Conservation (phyloP, 2,113 vertebrate genomes). For the Stigmatopora argus region DNA sequence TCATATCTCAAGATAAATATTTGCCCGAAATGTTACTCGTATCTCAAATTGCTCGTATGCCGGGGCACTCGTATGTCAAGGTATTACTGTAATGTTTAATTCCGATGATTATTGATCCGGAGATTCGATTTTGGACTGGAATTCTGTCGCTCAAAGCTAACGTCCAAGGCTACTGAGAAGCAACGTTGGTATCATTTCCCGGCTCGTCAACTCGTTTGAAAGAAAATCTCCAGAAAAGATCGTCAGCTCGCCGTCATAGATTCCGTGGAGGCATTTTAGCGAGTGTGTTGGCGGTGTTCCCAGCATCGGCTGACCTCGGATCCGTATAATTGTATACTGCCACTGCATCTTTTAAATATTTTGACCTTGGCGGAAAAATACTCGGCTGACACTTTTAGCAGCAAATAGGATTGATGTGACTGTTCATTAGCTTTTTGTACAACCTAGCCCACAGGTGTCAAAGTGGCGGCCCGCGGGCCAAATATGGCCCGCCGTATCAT, state of each 20-base stretch:
- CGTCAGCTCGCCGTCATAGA: neutral
- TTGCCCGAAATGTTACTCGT: too few species aligned
- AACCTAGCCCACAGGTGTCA: conserved; percentile 23
- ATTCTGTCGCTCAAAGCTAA: neutral
- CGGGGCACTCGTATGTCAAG: too few species aligned
- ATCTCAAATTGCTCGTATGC: too few species aligned
- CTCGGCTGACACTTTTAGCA: conserved; percentile 19
- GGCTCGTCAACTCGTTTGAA: neutral
- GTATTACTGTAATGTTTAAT: too few species aligned
- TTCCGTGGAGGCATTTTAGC: neutral
- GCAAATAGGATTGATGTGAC: conserved; percentile 45
- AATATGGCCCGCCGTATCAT: too few species aligned
- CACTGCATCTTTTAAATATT: conserved; percentile 3
- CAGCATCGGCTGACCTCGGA: neutral
- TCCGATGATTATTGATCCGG: neutral
- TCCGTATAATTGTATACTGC: neutral
- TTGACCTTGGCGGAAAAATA: conserved; percentile 25
- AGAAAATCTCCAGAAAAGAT: neutral
- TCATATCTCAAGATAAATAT: too few species aligned
- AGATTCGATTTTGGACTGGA: neutral
- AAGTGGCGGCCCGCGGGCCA: too few species aligned
- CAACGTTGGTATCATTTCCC: neutral
- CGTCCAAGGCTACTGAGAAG: neutral
- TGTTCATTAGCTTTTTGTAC: conserved; percentile 55
- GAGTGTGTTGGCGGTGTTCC: neutral